Evolutionary conservation across 2,113 vertebrate genomes (phyloP).

Genomic region (Alethe castanea): DNA sequence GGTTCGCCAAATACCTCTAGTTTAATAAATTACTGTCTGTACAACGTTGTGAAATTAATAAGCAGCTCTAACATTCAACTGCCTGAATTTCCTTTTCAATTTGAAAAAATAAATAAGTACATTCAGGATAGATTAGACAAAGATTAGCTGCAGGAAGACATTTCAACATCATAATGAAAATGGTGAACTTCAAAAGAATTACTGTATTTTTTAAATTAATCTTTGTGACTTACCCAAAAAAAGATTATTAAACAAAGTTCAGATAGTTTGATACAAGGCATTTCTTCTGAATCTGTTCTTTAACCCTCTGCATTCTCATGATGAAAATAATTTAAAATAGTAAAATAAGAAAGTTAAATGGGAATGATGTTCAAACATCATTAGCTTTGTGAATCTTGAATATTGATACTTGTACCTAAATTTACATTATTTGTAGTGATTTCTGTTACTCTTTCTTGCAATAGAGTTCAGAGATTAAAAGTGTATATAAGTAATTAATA

Average conservation of each 20-base stretch:
- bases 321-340: neutral
- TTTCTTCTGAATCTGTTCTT: neutral
- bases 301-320: neutral
- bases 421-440: neutral
- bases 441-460: neutral
- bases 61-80: neutral
- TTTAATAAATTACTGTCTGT: slow-evolving; percentile 35
- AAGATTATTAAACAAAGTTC: neutral
- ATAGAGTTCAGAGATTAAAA: neutral
- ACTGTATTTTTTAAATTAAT: neutral
- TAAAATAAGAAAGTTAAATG: neutral
- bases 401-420: neutral
- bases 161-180: slow-evolving; percentile 31
- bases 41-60: neutral
- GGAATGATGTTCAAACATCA: neutral
- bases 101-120: slow-evolving; percentile 31
- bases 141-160: slow-evolving; percentile 10
- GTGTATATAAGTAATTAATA: neutral
- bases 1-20: neutral
- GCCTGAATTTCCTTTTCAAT: slow-evolving; percentile 27
- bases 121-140: slow-evolving; percentile 10
- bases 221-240: neutral
- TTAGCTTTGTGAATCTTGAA: neutral
- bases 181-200: slow-evolving; percentile 31
- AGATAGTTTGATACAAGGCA: neutral